phyloP scores from a whole-genome alignment of 2,113 vertebrate species.

The Nothobranchius kuhntae region DNA sequence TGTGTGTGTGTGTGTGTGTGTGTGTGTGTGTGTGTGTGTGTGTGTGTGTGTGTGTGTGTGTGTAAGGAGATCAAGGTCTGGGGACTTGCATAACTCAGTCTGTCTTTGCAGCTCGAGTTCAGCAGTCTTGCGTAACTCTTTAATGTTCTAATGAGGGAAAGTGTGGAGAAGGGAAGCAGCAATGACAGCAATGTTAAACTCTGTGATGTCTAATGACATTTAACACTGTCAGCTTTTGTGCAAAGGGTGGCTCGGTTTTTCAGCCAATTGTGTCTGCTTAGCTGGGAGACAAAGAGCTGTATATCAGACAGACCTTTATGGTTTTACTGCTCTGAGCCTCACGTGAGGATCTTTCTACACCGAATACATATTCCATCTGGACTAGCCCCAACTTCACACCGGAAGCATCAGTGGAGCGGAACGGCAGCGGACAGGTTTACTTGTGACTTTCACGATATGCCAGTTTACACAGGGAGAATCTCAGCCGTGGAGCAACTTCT shows the following conservation, averaged over 20 bases:
- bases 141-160: constrained; percentile 46
- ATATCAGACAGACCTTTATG: constrained; percentile 24
- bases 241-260: constrained; percentile 24
- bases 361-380: constrained; percentile 18
- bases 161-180: constrained; percentile 22
- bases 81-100: constrained; percentile 54
- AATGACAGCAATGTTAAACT: constrained; percentile 52
- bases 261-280: constrained; percentile 31
- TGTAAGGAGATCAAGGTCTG: constrained; percentile 41
- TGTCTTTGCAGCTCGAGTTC: constrained; percentile 48
- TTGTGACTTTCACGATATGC: too few relatives aligned
- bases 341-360: constrained; percentile 14
- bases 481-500: too few relatives aligned
- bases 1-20: constrained; percentile 71
- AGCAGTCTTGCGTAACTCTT: constrained; percentile 51
- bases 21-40: too few relatives aligned
- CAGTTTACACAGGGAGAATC: too few relatives aligned
- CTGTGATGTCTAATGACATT: constrained; percentile 55
- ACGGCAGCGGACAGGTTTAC: too few relatives aligned
- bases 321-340: constrained; percentile 9
- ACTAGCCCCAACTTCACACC: not conserved
- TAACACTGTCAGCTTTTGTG: constrained; percentile 50
- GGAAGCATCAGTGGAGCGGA: too few relatives aligned
- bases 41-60: constrained; percentile 70
- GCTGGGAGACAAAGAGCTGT: constrained; percentile 12